phyloP scores from a whole-genome alignment of 1,140 invertebrate species.

The honey bee (Apis mellifera) region Amel_HAv3.1 CM009940.2:8427501-8428000 shows the following conservation, averaged over 20 bases:
- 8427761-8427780: constrained; percentile 96
- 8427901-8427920: constrained; percentile 93
- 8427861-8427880: constrained; percentile 86
- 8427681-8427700: constrained; percentile 86
- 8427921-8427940: constrained; percentile 92
- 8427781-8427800: constrained; percentile 93
- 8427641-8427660: constrained; percentile 83
- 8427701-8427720: constrained; percentile 96
- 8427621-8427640: constrained; percentile 83
- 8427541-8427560: constrained; percentile 10
- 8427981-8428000: constrained; percentile 84
- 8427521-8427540: constrained; percentile 62
- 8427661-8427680: constrained; percentile 81
- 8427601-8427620: constrained; percentile 84
- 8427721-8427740: constrained; percentile 86
- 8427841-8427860: constrained; percentile 90
- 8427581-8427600: constrained; percentile 32
- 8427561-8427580: constrained; percentile 17
- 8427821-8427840: constrained; percentile 83
- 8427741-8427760: constrained; percentile 89
- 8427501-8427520: constrained; percentile 75
- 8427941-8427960: constrained; percentile 88
- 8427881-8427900: constrained; percentile 89
- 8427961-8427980: constrained; percentile 81
- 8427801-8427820: constrained; percentile 80